These are phyloP conservation scores for Acrocera orbiculus DNA, from an alignment of 2,888 invertebrate species.

Conservation along the genomic window DNA sequence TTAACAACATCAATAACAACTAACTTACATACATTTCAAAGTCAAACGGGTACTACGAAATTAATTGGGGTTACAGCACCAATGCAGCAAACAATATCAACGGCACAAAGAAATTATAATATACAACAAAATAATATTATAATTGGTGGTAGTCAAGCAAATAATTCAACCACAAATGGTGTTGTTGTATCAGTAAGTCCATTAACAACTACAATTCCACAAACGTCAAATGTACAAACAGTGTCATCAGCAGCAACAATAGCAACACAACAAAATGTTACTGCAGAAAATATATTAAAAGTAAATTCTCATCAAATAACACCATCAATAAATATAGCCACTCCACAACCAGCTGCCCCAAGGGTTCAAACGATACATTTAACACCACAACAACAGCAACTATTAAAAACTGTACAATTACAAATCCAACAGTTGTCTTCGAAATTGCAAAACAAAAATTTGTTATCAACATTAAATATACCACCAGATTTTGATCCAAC, in stretches of 20 bases:
- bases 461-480: conserved; percentile 23
- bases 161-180: conserved; percentile 8
- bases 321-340: conserved; percentile 16
- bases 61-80: conserved; percentile 29
- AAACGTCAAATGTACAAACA: conserved; percentile 1
- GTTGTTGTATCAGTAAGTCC: background rate
- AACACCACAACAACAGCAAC: conserved; percentile 53
- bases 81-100: conserved; percentile 22
- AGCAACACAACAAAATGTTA: conserved; percentile 13
- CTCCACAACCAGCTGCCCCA: conserved; percentile 30
- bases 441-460: conserved; percentile 32
- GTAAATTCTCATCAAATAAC: conserved; percentile 11
- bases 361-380: conserved; percentile 55
- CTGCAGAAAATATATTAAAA: conserved; percentile 3
- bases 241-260: conserved; percentile 10
- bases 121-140: conserved; percentile 10
- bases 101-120: conserved; percentile 1
- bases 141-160: conserved; percentile 8
- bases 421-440: conserved; percentile 48
- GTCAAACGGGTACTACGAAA: conserved; percentile 23
- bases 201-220: background rate
- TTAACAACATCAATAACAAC: conserved; percentile 13
- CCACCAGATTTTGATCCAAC: conserved; percentile 27
- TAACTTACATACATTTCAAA: conserved; percentile 16
- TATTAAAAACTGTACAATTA: conserved; percentile 44